These are phyloP conservation scores for Morphnarchus princeps DNA, from an alignment of 2,113 vertebrate species.

Conservation along the genomic window DNA sequence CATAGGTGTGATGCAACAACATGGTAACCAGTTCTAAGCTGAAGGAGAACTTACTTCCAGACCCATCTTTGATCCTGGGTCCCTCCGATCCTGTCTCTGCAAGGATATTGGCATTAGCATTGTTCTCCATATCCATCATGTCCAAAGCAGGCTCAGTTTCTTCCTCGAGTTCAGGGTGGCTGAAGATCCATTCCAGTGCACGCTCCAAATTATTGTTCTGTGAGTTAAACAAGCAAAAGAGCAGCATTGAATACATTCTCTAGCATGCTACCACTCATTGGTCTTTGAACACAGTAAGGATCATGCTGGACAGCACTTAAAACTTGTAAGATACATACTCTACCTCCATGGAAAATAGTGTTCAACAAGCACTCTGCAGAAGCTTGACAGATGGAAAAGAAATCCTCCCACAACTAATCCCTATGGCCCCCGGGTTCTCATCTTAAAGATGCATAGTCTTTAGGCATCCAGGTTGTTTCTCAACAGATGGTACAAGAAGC, in stretches of 20 bases:
- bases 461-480: not conserved
- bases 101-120: slow-evolving; percentile 82
- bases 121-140: slow-evolving; percentile 82
- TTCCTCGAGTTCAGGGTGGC: slow-evolving; percentile 86
- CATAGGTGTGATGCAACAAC: not conserved
- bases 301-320: not conserved
- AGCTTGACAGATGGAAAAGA: not conserved
- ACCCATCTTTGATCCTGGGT: slow-evolving; percentile 90
- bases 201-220: slow-evolving; percentile 95
- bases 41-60: slow-evolving; percentile 87
- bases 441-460: not conserved
- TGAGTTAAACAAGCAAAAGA: slow-evolving; percentile 10
- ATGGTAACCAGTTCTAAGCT: not conserved
- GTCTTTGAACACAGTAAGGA: not conserved
- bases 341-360: not conserved
- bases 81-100: slow-evolving; percentile 82
- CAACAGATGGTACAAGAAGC: not conserved
- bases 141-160: slow-evolving; percentile 79
- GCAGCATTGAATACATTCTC: not conserved
- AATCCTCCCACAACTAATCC: not conserved
- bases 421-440: not conserved
- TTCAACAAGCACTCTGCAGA: not conserved
- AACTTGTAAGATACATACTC: not conserved
- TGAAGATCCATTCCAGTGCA: slow-evolving; percentile 97
- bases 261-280: not conserved